These are phyloP conservation scores for Pseudomyrmex pallidus DNA, from an alignment of 1,140 invertebrate genomes.

Conservation along the genomic window DNA sequence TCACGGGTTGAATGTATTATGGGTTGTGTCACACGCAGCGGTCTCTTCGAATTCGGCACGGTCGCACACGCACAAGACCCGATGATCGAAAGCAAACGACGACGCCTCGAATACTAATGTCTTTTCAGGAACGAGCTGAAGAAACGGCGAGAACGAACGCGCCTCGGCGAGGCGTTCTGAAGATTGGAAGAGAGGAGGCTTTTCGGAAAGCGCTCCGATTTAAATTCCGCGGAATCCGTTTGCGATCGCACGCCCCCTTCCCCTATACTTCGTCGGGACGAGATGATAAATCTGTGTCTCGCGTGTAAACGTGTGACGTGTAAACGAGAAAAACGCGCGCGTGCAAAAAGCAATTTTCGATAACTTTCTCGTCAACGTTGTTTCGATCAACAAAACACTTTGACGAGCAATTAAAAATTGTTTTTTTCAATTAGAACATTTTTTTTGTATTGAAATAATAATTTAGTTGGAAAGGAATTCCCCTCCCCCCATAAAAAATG, in stretches of 20 bases:
- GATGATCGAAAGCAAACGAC: slow-evolving; percentile 81
- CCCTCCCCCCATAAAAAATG: neutral
- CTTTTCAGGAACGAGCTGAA: slow-evolving; percentile 66
- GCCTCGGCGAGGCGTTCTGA: neutral
- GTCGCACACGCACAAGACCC: slow-evolving; percentile 69
- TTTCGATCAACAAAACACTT: neutral
- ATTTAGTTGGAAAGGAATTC: no score
- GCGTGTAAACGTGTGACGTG: slow-evolving; percentile 24
- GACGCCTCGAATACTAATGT: slow-evolving; percentile 79
- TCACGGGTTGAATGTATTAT: slow-evolving; percentile 72
- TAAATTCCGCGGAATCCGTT: slow-evolving; percentile 74
- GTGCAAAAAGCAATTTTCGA: neutral
- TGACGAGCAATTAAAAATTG: no score
- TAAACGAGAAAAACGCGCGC: neutral
- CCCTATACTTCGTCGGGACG: slow-evolving; percentile 55
- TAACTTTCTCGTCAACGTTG: neutral
- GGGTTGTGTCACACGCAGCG: slow-evolving; percentile 75
- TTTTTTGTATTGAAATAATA: no score
- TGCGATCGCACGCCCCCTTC: slow-evolving; percentile 58
- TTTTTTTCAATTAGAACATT: no score
- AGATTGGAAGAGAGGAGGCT: slow-evolving; percentile 27
- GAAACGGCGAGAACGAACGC: slow-evolving; percentile 29
- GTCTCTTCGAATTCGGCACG: slow-evolving; percentile 76
- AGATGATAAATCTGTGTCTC: slow-evolving; percentile 68
- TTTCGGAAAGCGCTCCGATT: slow-evolving; percentile 57